phyloP scores from a whole-genome alignment of 1,140 invertebrate species.

The Hyles vespertilio region DNA sequence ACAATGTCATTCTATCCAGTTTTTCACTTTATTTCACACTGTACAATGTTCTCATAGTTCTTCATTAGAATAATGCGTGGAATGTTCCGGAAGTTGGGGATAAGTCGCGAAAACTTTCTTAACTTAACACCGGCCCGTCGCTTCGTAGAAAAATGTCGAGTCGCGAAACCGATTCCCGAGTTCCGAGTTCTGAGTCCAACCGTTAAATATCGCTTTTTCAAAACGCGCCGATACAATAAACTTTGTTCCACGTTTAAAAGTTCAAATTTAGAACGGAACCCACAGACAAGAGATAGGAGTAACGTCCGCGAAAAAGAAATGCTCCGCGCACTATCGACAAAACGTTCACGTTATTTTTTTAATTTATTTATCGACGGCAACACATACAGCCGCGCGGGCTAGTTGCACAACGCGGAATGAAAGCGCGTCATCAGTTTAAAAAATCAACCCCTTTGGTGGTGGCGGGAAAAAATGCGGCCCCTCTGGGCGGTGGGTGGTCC shows the following conservation, averaged over 20 bases:
- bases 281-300: slow-evolving; percentile 40
- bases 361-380: slow-evolving; percentile 68
- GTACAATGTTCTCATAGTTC: slow-evolving; percentile 28
- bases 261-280: slow-evolving; percentile 39
- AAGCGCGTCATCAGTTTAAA: slow-evolving; percentile 78
- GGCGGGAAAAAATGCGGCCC: slow-evolving; percentile 65
- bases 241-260: slow-evolving; percentile 32
- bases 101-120: slow-evolving; percentile 10
- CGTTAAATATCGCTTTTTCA: background rate
- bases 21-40: slow-evolving; percentile 34
- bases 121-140: slow-evolving; percentile 1
- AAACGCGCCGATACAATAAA: slow-evolving; percentile 17
- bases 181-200: no score
- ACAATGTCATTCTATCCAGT: slow-evolving; percentile 69
- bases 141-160: background rate
- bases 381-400: slow-evolving; percentile 67
- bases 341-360: slow-evolving; percentile 56
- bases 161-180: no score
- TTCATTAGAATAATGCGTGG: slow-evolving; percentile 27
- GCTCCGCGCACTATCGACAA: slow-evolving; percentile 59
- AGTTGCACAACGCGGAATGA: slow-evolving; percentile 76
- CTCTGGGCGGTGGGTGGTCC: slow-evolving; percentile 43
- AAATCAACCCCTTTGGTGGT: slow-evolving; percentile 76
- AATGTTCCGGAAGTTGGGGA: slow-evolving; percentile 22
- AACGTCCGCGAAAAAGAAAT: slow-evolving; percentile 50